These are phyloP conservation scores for Temnopleurus reevesii DNA, from an alignment of 53 echinoderm and acorn worm species.

Conservation along the genomic window DNA sequence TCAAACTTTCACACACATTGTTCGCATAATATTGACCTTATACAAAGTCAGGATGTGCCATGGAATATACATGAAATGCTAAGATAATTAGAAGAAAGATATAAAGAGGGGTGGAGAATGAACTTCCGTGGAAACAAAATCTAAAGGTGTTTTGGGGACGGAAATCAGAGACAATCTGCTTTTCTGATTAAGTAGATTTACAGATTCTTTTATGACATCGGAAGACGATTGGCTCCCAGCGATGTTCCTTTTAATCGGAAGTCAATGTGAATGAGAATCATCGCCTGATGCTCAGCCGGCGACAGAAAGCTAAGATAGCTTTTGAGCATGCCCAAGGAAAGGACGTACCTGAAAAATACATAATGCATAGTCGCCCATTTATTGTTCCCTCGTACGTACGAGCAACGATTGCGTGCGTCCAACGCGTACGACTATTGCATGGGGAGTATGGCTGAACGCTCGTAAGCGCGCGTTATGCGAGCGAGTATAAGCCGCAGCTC, in stretches of 20 bases:
- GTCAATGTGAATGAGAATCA: neutral
- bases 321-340: neutral
- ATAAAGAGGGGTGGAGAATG: neutral
- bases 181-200: neutral
- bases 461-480: neutral
- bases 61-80: neutral
- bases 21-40: neutral
- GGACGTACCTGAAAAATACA: slow-evolving; percentile 45
- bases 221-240: neutral
- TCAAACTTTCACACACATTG: neutral
- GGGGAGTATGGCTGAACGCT: neutral
- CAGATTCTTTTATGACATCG: neutral
- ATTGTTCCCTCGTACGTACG: slow-evolving; percentile 32
- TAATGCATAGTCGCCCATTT: slow-evolving; percentile 38
- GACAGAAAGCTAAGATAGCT: slow-evolving; percentile 18
- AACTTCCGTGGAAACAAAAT: neutral
- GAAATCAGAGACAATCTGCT: neutral
- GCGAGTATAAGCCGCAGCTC: neutral
- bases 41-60: neutral
- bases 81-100: neutral
- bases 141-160: neutral
- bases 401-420: neutral
- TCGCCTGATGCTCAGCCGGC: neutral
- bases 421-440: neutral
- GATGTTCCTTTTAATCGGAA: neutral